These are phyloP conservation scores for Ochotona princeps DNA, from an alignment of 2,113 vertebrate species.

Conservation along the genomic window DNA sequence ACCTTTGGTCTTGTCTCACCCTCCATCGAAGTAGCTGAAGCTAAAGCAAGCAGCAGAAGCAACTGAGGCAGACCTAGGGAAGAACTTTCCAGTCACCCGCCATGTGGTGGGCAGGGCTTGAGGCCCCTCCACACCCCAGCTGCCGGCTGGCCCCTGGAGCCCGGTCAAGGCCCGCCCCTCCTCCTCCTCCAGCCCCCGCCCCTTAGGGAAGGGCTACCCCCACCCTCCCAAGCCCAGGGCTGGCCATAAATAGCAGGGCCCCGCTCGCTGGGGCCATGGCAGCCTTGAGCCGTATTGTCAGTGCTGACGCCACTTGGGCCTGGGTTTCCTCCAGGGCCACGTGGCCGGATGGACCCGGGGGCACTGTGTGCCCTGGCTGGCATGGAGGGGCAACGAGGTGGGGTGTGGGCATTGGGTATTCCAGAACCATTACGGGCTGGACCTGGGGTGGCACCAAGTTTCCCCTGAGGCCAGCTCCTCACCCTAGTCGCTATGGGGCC, in stretches of 20 bases:
- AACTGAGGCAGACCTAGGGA: not conserved
- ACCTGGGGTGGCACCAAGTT: not conserved
- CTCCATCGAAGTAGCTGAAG: not conserved
- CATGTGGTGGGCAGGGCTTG: not conserved
- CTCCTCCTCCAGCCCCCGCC: conserved; percentile 61
- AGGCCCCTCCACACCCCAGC: not conserved
- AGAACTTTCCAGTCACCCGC: not conserved
- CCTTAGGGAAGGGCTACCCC: conserved; percentile 55
- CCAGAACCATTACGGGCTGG: accelerated
- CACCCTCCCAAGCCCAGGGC: conserved; percentile 67
- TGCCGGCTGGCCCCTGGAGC: not conserved
- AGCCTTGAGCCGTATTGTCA: conserved; percentile 69
- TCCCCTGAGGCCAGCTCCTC: not conserved
- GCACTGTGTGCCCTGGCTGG: not conserved
- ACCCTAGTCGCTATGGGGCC: not conserved
- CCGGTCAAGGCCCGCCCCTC: conserved; percentile 70
- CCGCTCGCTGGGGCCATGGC: not conserved
- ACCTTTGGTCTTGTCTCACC: not conserved
- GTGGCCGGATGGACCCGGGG: conserved; percentile 63
- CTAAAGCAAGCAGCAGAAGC: not conserved
- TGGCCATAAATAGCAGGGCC: conserved; percentile 79
- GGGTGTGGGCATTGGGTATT: not conserved
- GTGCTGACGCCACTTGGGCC: conserved; percentile 47
- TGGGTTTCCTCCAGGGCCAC: conserved; percentile 66
- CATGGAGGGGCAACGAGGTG: not conserved